Percentiles rank a stretch among this genome's conserved stretches.
phyloP scores from a whole-genome alignment of 1,140 invertebrate species.

The Drosophila funebris region DNA sequence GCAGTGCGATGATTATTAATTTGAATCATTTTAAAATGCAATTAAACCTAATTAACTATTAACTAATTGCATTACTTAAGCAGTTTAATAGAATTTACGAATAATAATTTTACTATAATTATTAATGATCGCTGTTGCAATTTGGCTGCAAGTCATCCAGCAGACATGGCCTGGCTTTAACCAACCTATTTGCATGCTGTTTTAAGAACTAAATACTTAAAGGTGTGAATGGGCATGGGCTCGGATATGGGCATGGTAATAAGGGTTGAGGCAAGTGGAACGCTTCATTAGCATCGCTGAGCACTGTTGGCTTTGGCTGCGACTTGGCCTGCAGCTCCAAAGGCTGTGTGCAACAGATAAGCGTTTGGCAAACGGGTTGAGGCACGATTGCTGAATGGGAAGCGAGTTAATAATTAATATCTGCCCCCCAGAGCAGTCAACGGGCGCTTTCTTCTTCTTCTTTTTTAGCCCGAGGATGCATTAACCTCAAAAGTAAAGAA shows the following conservation, averaged over 20 bases:
- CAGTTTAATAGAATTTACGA: too few relatives aligned
- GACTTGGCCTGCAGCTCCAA: constrained; percentile 25
- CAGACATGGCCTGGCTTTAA: background rate
- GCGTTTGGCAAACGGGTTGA: constrained; percentile 19
- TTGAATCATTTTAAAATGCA: too few relatives aligned
- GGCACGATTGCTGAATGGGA: constrained; percentile 50
- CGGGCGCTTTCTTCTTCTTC: constrained; percentile 22
- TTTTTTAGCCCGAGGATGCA: constrained; percentile 71
- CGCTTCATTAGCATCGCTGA: constrained; percentile 48
- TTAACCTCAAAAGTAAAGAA: constrained; percentile 72
- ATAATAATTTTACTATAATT: too few relatives aligned
- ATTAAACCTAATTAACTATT: too few relatives aligned
- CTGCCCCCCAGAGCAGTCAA: constrained; percentile 61
- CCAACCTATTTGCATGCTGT: background rate
- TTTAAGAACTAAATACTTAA: constrained; percentile 10
- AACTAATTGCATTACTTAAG: too few relatives aligned
- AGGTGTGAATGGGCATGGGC: constrained; percentile 1
- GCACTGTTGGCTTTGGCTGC: constrained; percentile 4
- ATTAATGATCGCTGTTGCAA: too few relatives aligned
- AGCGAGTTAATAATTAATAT: constrained; percentile 79
- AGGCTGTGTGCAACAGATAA: constrained; percentile 79
- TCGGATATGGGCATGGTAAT: background rate
- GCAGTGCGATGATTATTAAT: too few relatives aligned
- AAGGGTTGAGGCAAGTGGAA: constrained; percentile 8
- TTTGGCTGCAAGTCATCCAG: background rate